Conservation (phyloP, 2,113 vertebrate species). For the Hucho hucho region DNA sequence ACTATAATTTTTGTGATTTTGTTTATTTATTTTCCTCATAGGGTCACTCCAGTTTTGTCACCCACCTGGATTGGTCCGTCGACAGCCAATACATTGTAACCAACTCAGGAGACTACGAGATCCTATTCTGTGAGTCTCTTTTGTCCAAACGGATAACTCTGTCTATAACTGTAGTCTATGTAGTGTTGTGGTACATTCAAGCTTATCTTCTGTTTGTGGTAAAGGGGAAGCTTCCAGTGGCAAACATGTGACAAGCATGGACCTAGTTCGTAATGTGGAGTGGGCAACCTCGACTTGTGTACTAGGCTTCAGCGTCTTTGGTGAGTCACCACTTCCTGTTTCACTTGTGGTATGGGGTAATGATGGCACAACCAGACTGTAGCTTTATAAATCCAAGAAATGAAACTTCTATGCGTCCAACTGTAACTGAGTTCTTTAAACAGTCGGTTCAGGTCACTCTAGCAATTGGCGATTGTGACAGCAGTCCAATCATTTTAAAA, state of each 20-base stretch:
- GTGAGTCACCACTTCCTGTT: slow-evolving; percentile 60
- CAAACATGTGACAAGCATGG: slow-evolving; percentile 84
- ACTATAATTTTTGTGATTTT: neutral
- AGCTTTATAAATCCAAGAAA: too few relatives aligned
- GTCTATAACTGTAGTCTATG: neutral
- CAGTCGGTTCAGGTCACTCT: too few relatives aligned
- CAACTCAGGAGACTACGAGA: slow-evolving; percentile 92
- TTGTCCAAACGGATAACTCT: neutral
- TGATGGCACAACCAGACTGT: neutral
- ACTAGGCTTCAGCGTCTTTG: slow-evolving; percentile 82
- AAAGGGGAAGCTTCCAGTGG: slow-evolving; percentile 80
- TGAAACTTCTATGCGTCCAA: too few relatives aligned
- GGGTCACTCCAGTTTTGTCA: slow-evolving; percentile 92
- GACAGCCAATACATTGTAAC: slow-evolving; percentile 86
- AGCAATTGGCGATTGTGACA: too few relatives aligned
- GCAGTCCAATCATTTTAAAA: neutral
- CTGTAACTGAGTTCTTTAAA: too few relatives aligned
- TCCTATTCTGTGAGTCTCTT: slow-evolving; percentile 83
- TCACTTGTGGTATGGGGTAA: neutral
- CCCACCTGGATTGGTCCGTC: slow-evolving; percentile 85
- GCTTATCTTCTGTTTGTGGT: slow-evolving; percentile 1
- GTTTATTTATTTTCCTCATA: slow-evolving; percentile 36
- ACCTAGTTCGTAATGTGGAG: slow-evolving; percentile 77
- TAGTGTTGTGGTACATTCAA: neutral
- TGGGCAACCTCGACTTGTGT: slow-evolving; percentile 85